Evolutionary conservation across 1,140 invertebrate genomes (phyloP), one percentile per base, ranked within the genome.

Genomic region (Idris sp.): DNA sequence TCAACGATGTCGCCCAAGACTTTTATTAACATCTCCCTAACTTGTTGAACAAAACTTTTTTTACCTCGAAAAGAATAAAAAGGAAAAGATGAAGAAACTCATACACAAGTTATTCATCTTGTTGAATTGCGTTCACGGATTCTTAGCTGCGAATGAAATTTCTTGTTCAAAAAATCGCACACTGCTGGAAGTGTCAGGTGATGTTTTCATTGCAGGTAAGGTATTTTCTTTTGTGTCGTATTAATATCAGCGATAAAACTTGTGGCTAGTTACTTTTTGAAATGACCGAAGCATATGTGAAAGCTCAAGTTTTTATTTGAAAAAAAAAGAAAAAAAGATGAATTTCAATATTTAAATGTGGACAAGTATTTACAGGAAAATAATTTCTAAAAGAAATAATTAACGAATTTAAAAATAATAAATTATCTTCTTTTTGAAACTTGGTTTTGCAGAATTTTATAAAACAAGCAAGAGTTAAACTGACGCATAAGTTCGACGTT

Each of bases 141-240:
- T 43, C 16, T 10, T 75, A 6, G 72, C 74, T 15, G 19, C 51
- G 4, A 62, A 73, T 8, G 77, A 83, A 3, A 40, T 51, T 4
- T 15, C 46, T 19, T 86, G 83, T 33, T n/a, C 41, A 11, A 79
- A 77, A 72, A 84, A 80, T 51, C 69, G 43, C 4, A 77, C 82
- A 3, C 22, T 83, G 14, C n/a, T 82, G 18, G 81, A 86, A 46
- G 77, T 64, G n/a, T 62, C 79, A 4, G 84, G 84, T 3, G 81
- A 86, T n/a, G 82, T 79, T 25, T 56, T 85, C 11, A 58, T 87
- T 16, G 81, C 81, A 6, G 81, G 85, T 86, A 54, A 83, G 68
- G 13, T n/a, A 7, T 14, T 22, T 7, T 26, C 22, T 40, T 22
- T 16, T 6, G n/a, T 28, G 7, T 6, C 28, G 3, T 3, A 3